Percentiles rank a stretch among this genome's conserved stretches.
Conservation (phyloP, 2,888 invertebrate genomes). For the Eugnorisma glareosa region DNA sequence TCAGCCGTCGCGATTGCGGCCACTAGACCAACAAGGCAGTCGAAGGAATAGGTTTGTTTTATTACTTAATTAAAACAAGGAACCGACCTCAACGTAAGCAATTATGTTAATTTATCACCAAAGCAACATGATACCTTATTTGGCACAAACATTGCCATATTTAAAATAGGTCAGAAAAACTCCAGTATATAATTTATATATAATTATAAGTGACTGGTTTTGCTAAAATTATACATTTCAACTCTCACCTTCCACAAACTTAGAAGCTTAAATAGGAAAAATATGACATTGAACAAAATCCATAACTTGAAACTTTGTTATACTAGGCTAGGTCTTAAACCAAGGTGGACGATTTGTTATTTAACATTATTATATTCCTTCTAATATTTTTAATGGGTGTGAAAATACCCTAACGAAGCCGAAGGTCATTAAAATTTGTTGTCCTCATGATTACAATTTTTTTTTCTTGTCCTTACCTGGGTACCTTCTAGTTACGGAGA, state of each 20-base stretch:
- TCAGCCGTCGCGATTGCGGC: too few species aligned
- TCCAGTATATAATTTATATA: too few species aligned
- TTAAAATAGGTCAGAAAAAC: conserved; percentile 17
- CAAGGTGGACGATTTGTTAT: too few species aligned
- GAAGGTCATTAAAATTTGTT: too few species aligned
- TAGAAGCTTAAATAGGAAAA: neutral
- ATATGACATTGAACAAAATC: neutral
- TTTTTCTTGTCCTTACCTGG: too few species aligned
- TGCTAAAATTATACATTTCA: conserved; percentile 1
- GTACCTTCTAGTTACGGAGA: too few species aligned
- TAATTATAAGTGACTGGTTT: conserved; percentile 12
- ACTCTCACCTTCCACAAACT: conserved; percentile 9
- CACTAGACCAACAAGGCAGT: too few species aligned
- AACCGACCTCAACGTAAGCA: neutral
- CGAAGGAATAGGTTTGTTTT: neutral
- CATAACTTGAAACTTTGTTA: neutral
- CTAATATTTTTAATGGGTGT: too few species aligned
- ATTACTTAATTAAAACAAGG: neutral
- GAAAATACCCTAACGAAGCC: too few species aligned
- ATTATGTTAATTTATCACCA: conserved; percentile 28
- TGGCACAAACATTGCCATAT: conserved; percentile 10
- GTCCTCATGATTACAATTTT: too few species aligned
- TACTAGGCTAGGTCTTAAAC: too few species aligned
- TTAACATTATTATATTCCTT: too few species aligned
- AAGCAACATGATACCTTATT: conserved; percentile 21